phyloP scores from a whole-genome alignment of 2,113 vertebrate genomes.

The Crocuta crocuta region DNA sequence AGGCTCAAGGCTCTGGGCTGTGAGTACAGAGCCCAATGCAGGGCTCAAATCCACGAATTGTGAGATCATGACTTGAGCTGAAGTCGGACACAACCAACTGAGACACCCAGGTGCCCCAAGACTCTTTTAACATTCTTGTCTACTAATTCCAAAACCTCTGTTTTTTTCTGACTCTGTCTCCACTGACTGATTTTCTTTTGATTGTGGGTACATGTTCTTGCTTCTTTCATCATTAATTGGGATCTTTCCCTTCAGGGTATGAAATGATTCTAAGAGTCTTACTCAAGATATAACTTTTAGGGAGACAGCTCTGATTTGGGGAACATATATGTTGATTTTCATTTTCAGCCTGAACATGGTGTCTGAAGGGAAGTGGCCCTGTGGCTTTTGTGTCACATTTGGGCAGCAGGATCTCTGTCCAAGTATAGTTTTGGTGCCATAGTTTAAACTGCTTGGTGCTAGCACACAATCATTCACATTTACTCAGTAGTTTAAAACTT shows the following conservation, averaged over 20 bases:
- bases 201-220: neutral
- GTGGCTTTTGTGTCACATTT: neutral
- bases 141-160: neutral
- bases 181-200: neutral
- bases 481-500: neutral
- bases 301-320: neutral
- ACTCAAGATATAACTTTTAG: neutral
- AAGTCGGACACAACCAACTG: too few relatives aligned
- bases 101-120: too few relatives aligned
- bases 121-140: neutral
- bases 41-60: too few relatives aligned
- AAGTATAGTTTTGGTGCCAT: neutral
- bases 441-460: neutral
- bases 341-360: neutral
- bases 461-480: neutral
- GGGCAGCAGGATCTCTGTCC: neutral
- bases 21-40: too few relatives aligned
- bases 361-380: neutral
- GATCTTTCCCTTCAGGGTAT: neutral
- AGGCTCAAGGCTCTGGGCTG: too few relatives aligned
- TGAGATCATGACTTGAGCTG: too few relatives aligned
- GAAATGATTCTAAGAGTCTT: neutral
- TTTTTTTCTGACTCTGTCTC: neutral
- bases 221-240: constrained; percentile 25
- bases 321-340: neutral